Conservation (phyloP, 2,113 vertebrate species). For the Sphaerodactylus townsendi region DNA sequence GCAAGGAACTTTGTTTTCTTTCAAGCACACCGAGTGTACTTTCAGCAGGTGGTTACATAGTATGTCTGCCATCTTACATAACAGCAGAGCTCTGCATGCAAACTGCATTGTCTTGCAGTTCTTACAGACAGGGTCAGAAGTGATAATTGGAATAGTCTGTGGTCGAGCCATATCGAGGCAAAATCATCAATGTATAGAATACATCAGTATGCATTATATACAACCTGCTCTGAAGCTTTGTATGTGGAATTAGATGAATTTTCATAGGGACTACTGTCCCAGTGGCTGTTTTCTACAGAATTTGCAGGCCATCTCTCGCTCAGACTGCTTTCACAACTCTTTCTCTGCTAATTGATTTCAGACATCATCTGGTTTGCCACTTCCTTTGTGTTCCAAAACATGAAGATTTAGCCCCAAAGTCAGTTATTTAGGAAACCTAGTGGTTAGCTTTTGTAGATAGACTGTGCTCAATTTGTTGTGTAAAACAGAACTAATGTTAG, state of each 20-base stretch:
- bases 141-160: slow-evolving; percentile 30
- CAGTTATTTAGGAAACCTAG: slow-evolving; percentile 78
- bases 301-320: not conserved
- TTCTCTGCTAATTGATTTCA: slow-evolving; percentile 59
- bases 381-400: slow-evolving; percentile 69
- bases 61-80: not conserved
- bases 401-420: slow-evolving; percentile 54
- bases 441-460: slow-evolving; percentile 64
- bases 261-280: not conserved
- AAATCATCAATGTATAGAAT: not conserved
- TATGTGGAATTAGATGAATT: not conserved
- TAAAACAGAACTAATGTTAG: slow-evolving; percentile 60
- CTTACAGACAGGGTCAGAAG: slow-evolving; percentile 32
- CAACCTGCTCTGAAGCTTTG: not conserved
- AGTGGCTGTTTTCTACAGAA: not conserved
- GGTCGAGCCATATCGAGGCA: slow-evolving; percentile 3
- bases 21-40: not conserved
- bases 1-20: not conserved
- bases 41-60: not conserved
- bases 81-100: not conserved
- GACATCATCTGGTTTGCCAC: slow-evolving; percentile 62
- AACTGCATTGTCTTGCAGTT: slow-evolving; percentile 12
- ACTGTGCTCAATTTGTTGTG: slow-evolving; percentile 40
- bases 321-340: slow-evolving; percentile 40
- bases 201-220: not conserved